These are phyloP conservation scores for Chondrilla cf. caribensis DNA, from an alignment of 37 sponge, comb jelly and placozoan species.

Conservation along the genomic window DNA sequence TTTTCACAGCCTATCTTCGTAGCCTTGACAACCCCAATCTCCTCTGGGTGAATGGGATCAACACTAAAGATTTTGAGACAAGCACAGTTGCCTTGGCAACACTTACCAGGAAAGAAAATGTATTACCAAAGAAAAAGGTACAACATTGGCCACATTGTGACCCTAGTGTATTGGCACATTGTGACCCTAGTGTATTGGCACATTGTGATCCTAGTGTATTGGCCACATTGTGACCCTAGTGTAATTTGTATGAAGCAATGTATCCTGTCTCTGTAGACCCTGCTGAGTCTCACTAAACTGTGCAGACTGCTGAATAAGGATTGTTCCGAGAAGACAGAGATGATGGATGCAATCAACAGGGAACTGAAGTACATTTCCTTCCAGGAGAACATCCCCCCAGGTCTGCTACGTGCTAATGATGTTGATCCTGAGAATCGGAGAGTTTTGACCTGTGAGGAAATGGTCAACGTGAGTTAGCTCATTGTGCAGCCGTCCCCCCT, in stretches of 20 bases:
- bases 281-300: constrained; percentile 77
- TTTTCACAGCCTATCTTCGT: neutral
- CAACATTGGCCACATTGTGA: neutral
- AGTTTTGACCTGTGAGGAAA: constrained; percentile 45
- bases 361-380: constrained; percentile 43
- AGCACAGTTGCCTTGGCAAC: neutral
- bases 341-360: constrained; percentile 35
- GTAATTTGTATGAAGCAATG: no score
- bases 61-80: neutral
- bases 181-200: neutral
- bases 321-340: neutral
- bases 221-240: no score
- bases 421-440: constrained; percentile 38
- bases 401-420: constrained; percentile 33
- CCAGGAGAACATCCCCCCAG: constrained; percentile 59
- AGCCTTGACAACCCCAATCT: neutral
- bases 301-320: constrained; percentile 49
- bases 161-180: neutral
- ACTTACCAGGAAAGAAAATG: neutral
- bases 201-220: neutral
- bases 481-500: neutral
- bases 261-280: constrained; percentile 63
- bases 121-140: neutral
- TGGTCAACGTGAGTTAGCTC: constrained; percentile 33
- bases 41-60: neutral